Conservation (phyloP, 2,888 invertebrate species). For the Meiosimyza decipiens region DNA sequence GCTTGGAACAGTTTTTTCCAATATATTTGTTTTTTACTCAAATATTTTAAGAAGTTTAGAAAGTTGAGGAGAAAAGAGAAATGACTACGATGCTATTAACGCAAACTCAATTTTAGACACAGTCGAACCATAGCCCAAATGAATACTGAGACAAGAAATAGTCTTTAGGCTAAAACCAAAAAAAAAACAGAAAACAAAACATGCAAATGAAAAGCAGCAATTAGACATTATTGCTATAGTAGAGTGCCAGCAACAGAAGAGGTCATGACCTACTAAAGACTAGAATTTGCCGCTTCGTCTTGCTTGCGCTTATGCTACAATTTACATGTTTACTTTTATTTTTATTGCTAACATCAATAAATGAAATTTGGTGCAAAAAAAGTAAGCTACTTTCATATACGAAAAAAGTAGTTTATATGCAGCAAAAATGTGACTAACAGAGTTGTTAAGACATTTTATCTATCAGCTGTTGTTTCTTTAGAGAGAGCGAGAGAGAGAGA, state of each 20-base stretch:
- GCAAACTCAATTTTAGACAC: too few relatives aligned
- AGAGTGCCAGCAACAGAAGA: constrained; percentile 46
- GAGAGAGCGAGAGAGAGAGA: too few relatives aligned
- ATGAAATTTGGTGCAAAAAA: background rate
- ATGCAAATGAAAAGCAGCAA: constrained; percentile 36
- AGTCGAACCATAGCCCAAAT: too few relatives aligned
- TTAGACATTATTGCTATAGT: constrained; percentile 1
- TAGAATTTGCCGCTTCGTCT: background rate
- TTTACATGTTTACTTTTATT: too few relatives aligned
- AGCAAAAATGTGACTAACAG: too few relatives aligned
- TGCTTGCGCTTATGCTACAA: background rate
- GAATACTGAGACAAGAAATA: too few relatives aligned
- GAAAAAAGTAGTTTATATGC: too few relatives aligned
- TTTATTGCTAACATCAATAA: background rate
- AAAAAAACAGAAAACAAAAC: background rate
- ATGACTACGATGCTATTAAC: background rate
- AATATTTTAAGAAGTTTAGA: background rate
- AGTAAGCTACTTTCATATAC: background rate
- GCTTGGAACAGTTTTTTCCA: too few relatives aligned
- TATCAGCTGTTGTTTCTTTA: too few relatives aligned
- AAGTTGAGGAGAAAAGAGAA: constrained; percentile 1
- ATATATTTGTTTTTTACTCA: too few relatives aligned
- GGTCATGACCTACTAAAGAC: constrained; percentile 66
- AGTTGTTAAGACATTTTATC: too few relatives aligned
- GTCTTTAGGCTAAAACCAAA: constrained; percentile 17